These are phyloP conservation scores for Natator depressus DNA, from an alignment of 2,113 vertebrate species.

Conservation along the genomic window DNA sequence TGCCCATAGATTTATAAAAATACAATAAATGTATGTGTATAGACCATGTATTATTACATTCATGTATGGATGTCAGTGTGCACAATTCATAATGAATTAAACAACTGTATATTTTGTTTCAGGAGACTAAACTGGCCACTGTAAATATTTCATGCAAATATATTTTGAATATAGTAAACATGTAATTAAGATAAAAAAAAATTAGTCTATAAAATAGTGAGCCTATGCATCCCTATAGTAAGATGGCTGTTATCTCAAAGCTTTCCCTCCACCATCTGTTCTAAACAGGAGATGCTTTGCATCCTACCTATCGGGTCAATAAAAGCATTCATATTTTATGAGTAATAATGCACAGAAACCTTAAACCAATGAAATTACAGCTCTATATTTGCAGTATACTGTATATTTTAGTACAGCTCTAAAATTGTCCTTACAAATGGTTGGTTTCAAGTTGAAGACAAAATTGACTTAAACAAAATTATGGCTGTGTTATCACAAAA, in stretches of 20 bases:
- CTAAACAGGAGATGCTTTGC: slow-evolving; percentile 68
- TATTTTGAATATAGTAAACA: slow-evolving; percentile 36
- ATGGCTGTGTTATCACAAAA: slow-evolving; percentile 41
- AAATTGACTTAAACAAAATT: slow-evolving; percentile 44
- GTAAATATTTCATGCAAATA: slow-evolving; percentile 33
- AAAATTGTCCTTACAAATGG: slow-evolving; percentile 59
- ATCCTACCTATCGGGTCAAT: slow-evolving; percentile 72
- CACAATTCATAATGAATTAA: slow-evolving; percentile 1
- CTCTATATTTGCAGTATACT: slow-evolving; percentile 54
- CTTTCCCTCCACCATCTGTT: slow-evolving; percentile 61
- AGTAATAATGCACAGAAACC: slow-evolving; percentile 79
- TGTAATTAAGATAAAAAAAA: slow-evolving; percentile 57
- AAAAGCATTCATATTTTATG: slow-evolving; percentile 80
- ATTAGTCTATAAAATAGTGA: slow-evolving; percentile 21
- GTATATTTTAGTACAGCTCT: slow-evolving; percentile 59
- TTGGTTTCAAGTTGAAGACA: slow-evolving; percentile 56
- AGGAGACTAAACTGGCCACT: slow-evolving; percentile 23
- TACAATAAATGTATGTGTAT: fast-evolving
- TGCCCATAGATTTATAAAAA: neutral
- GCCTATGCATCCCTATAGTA: slow-evolving; percentile 21
- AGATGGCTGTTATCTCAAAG: slow-evolving; percentile 55
- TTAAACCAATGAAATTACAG: slow-evolving; percentile 78
- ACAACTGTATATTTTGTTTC: slow-evolving; percentile 33
- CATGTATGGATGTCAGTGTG: neutral
- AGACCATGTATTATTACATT: neutral